Evolutionary conservation across 2,888 invertebrate species (phyloP), one percentile per base, ranked within the genome.

Genomic region (Lottia gigantea): DNA sequence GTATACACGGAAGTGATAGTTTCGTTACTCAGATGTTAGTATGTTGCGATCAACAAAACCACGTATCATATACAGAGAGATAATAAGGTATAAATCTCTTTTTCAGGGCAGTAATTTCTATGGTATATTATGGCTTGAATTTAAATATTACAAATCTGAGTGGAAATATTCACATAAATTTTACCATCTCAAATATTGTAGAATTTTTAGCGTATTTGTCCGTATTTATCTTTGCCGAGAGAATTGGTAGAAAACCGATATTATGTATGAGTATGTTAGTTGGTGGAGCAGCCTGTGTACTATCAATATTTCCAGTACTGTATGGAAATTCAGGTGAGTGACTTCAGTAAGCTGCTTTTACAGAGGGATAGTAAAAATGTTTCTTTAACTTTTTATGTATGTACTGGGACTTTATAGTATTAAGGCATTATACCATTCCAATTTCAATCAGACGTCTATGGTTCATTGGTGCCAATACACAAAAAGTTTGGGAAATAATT

Each of bases 81-180:
- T n/a, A n/a, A n/a, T n/a, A n/a, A n/a, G n/a, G n/a, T n/a, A n/a
- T n/a, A n/a, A n/a, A n/a, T n/a, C n/a, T n/a, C n/a, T n/a, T n/a
- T n/a, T 61, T 62, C 68, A 82, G 86, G 95, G 91, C 94, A 68
- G 93, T 94, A 1, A 94, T 94, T 72, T 95, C 95, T 1, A 91
- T 95, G 83, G 94, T 95, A 77, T 94, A 95, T 89, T 96, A 94
- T 83, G 95, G 95, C 0, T 92, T 95, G 93, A 93, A 77, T 91
- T 94, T 0, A 40, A 64, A 64, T 16, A 64, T 26, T 31, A 40
- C 31, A 11, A 26, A 64, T n/a, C 45, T 64, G 40, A 93, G 93
- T 0, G 95, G 95, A 4, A 91, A 95, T 82, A 93, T 95, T 73
- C 95, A 95, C 87, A 83, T 92, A 6, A 95, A 95, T 84, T 94